phyloP scores from a whole-genome alignment of 2,888 invertebrate genomes.

The Slavum lentiscoides region DNA sequence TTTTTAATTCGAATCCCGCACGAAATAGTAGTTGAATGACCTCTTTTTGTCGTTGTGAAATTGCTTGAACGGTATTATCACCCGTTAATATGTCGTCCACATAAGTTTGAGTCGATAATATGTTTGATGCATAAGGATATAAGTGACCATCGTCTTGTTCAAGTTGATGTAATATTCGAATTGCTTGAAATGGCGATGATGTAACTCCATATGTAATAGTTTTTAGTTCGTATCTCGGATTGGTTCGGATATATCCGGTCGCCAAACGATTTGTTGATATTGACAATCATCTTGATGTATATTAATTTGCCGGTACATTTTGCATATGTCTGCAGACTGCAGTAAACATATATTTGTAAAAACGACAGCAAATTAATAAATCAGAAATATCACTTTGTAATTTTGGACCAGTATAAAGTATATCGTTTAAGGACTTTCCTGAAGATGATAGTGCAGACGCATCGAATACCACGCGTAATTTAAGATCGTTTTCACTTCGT shows the following conservation, averaged over 20 bases:
- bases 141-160: conserved; percentile 57
- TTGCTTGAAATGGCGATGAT: conserved; percentile 47
- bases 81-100: not conserved
- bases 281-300: not conserved
- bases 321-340: conserved; percentile 3
- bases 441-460: not conserved
- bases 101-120: conserved; percentile 12
- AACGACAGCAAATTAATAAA: not conserved
- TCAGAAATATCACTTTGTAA: conserved; percentile 2
- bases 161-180: conserved; percentile 56
- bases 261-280: conserved; percentile 59
- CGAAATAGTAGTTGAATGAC: not conserved
- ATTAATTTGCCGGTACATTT: not conserved
- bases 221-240: conserved; percentile 59
- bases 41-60: conserved; percentile 21
- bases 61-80: conserved; percentile 54
- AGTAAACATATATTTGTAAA: not conserved
- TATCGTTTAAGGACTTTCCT: not conserved
- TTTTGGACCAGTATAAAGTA: not conserved
- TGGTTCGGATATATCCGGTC: conserved; percentile 55
- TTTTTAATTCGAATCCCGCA: conserved; percentile 15
- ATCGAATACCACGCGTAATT: conserved; percentile 4
- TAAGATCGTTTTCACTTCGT: not conserved
- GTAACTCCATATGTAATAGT: conserved; percentile 50
- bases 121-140: conserved; percentile 53